phyloP scores from a whole-genome alignment of 2,797 vertebrate species.

The Gymnothorax reevesii region DNA sequence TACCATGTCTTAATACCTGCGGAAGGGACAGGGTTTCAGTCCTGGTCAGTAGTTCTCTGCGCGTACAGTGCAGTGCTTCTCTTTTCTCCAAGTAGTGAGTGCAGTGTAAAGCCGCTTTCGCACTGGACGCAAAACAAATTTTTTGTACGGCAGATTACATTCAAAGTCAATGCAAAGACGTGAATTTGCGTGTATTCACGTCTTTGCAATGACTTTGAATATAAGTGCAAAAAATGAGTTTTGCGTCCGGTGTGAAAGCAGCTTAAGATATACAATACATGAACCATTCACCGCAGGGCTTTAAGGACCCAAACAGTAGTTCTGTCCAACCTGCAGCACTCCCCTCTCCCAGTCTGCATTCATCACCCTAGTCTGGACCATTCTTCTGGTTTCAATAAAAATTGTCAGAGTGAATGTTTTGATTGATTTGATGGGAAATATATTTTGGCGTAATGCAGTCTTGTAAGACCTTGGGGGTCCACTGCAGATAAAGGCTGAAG shows the following conservation, averaged over 20 bases:
- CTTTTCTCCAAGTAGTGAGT: constrained; percentile 46
- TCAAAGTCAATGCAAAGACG: too few species aligned
- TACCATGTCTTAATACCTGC: constrained; percentile 53
- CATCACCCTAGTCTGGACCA: constrained; percentile 12
- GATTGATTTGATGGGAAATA: constrained; percentile 42
- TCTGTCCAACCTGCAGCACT: constrained; percentile 15
- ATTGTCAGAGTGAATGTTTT: constrained; percentile 45
- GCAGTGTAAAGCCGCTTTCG: constrained; percentile 28
- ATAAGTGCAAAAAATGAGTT: too few species aligned
- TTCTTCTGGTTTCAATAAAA: constrained; percentile 28
- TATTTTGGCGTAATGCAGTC: constrained; percentile 30
- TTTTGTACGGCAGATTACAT: too few species aligned
- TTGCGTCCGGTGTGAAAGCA: too few species aligned
- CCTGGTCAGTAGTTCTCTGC: constrained; percentile 48
- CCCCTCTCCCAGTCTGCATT: constrained; percentile 11
- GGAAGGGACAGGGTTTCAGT: constrained; percentile 62
- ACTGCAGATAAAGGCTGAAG: constrained; percentile 44
- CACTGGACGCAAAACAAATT: too few species aligned
- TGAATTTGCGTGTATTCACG: too few species aligned
- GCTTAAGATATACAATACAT: background rate
- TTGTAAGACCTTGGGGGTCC: constrained; percentile 42
- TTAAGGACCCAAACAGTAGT: constrained; percentile 13
- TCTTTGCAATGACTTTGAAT: too few species aligned
- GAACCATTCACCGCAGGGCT: constrained; percentile 8
- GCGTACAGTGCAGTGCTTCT: constrained; percentile 40